A percentile compares a stretch with the other conserved stretches of the same genome.
These are phyloP conservation scores for Apocheima hispidaria DNA, from an alignment of 2,888 invertebrate genomes.

Conservation along the genomic window DNA sequence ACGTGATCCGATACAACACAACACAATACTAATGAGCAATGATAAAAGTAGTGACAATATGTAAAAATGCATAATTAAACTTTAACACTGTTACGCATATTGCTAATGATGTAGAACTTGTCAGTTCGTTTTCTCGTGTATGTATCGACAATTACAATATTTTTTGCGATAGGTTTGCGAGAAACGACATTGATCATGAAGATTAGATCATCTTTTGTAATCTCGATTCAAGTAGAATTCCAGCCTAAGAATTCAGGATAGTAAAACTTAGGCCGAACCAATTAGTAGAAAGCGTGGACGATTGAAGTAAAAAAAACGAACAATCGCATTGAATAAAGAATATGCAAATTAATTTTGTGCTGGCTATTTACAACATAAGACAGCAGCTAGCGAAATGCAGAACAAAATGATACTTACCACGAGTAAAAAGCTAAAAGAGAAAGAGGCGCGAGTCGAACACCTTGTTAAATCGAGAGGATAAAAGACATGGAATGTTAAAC, in stretches of 20 bases:
- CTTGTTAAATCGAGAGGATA: conserved; percentile 13
- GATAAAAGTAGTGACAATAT: conserved; percentile 49
- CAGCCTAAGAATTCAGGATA: neutral
- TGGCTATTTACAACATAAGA: neutral
- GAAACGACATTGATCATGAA: no score
- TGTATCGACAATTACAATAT: neutral
- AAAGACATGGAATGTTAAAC: conserved; percentile 16
- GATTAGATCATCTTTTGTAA: no score
- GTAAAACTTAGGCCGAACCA: neutral
- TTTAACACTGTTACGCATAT: conserved; percentile 9
- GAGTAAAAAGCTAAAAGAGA: conserved; percentile 19
- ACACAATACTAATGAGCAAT: conserved; percentile 46
- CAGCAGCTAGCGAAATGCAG: conserved; percentile 12
- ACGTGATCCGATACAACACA: conserved; percentile 48
- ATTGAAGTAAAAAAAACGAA: neutral
- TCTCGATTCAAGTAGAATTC: neutral
- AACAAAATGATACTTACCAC: conserved; percentile 2
- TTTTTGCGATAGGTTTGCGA: neutral
- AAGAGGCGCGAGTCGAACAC: conserved; percentile 11
- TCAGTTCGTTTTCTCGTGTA: neutral
- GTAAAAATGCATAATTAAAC: conserved; percentile 39
- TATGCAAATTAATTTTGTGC: conserved; percentile 1
- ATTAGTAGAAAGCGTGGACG: conserved; percentile 10
- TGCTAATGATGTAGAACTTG: conserved; percentile 5
- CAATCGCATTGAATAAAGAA: neutral